phyloP scores from a whole-genome alignment of 2,797 vertebrate species.

The Propithecus deckenii region DNA sequence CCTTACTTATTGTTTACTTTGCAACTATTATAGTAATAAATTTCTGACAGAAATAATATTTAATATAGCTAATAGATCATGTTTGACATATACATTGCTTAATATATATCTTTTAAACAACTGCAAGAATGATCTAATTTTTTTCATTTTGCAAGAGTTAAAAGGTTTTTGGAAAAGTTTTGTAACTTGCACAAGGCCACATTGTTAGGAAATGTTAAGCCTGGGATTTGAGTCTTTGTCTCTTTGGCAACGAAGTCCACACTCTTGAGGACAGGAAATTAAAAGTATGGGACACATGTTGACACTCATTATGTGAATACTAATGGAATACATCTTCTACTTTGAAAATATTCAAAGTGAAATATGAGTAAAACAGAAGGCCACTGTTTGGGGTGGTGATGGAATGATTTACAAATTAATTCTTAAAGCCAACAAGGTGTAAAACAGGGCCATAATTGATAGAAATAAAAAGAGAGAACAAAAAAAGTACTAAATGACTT shows the following conservation, averaged over 20 bases:
- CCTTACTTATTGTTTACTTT: background rate
- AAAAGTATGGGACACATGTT: slow-evolving; percentile 5
- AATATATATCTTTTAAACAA: background rate
- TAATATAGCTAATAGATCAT: background rate
- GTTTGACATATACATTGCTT: background rate
- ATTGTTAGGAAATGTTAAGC: background rate
- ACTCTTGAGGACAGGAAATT: background rate
- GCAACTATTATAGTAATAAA: background rate
- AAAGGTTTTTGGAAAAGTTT: background rate
- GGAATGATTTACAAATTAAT: background rate
- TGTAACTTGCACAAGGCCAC: background rate
- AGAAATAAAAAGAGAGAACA: background rate
- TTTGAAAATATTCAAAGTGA: slow-evolving; percentile 24
- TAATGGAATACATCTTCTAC: background rate
- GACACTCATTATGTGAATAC: background rate
- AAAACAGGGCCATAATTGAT: background rate
- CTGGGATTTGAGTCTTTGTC: background rate
- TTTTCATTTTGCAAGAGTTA: background rate
- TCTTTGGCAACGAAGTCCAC: slow-evolving; percentile 33
- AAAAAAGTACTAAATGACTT: background rate
- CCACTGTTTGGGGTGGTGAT: background rate
- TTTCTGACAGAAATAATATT: background rate
- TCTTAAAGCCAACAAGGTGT: background rate
- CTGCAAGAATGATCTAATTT: background rate
- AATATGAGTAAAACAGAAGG: background rate